phyloP scores from a whole-genome alignment of 2,888 invertebrate genomes.

The Archaeoteleia sp. region DNA sequence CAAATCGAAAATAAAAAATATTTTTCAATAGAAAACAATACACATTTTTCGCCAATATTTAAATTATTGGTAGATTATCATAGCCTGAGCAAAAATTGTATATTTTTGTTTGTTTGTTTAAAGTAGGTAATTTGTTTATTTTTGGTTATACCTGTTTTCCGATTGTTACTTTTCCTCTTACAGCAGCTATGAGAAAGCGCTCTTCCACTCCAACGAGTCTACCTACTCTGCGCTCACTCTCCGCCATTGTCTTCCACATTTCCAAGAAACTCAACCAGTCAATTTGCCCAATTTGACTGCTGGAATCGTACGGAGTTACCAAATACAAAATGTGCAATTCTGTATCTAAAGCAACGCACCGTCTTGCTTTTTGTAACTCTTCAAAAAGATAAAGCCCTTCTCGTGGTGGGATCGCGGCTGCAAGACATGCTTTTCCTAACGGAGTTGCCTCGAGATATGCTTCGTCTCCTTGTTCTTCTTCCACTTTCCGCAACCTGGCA shows the following conservation, averaged over 20 bases:
- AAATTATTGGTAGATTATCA: too few relatives aligned
- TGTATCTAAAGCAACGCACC: constrained; percentile 93
- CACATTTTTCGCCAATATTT: too few relatives aligned
- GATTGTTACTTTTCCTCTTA: constrained; percentile 80
- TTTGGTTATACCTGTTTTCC: constrained; percentile 62
- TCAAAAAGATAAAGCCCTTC: constrained; percentile 92
- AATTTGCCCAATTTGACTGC: constrained; percentile 83
- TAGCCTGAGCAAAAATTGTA: too few relatives aligned
- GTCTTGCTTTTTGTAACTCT: constrained; percentile 92
- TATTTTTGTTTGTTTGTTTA: background rate
- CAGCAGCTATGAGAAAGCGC: constrained; percentile 86
- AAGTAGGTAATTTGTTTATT: constrained; percentile 5
- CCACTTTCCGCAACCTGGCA: constrained; percentile 51
- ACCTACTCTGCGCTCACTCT: constrained; percentile 89
- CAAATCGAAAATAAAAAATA: too few relatives aligned
- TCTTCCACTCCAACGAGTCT: constrained; percentile 92
- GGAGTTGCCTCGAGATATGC: constrained; percentile 80
- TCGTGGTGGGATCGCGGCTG: constrained; percentile 95
- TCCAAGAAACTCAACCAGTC: constrained; percentile 89
- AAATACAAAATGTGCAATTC: constrained; percentile 96
- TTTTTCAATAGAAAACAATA: too few relatives aligned
- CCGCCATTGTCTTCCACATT: constrained; percentile 87
- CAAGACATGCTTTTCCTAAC: constrained; percentile 93
- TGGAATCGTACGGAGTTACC: constrained; percentile 94
- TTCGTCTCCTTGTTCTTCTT: constrained; percentile 42